These are phyloP conservation scores for Xestia xanthographa DNA, from an alignment of 2,888 invertebrate species.

Conservation along the genomic window DNA sequence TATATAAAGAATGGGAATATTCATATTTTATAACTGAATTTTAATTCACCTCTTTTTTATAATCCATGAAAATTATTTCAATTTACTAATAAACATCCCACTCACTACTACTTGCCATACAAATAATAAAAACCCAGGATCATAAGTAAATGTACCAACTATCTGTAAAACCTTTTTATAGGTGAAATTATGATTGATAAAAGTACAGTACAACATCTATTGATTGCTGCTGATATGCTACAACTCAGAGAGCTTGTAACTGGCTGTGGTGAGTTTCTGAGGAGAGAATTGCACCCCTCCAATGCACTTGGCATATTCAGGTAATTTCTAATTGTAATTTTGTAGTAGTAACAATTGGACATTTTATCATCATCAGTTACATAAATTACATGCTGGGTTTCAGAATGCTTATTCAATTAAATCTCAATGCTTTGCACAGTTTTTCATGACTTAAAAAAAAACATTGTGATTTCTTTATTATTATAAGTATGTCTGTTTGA, in stretches of 20 bases:
- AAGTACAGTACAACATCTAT: conserved; percentile 96
- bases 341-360: conserved; percentile 6
- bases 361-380: not conserved
- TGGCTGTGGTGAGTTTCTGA: conserved; percentile 96
- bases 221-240: conserved; percentile 97
- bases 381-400: conserved; percentile 2
- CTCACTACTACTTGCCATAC: not conserved
- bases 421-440: not conserved
- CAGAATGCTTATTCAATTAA: conserved; percentile 1
- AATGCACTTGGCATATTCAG: conserved; percentile 97
- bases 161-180: conserved; percentile 67
- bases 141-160: not conserved
- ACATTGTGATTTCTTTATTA: not conserved
- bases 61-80: not conserved
- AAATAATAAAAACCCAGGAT: not conserved
- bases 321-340: conserved; percentile 75
- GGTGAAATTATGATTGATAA: conserved; percentile 93
- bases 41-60: not conserved
- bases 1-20: not conserved
- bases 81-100: not conserved
- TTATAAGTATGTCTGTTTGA: not conserved
- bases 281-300: conserved; percentile 95
- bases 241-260: conserved; percentile 95
- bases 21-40: not conserved
- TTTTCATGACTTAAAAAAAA: not conserved